Evolutionary conservation across 2,888 invertebrate genomes (phyloP).

Genomic region (Ceratothoa steindachneri): DNA sequence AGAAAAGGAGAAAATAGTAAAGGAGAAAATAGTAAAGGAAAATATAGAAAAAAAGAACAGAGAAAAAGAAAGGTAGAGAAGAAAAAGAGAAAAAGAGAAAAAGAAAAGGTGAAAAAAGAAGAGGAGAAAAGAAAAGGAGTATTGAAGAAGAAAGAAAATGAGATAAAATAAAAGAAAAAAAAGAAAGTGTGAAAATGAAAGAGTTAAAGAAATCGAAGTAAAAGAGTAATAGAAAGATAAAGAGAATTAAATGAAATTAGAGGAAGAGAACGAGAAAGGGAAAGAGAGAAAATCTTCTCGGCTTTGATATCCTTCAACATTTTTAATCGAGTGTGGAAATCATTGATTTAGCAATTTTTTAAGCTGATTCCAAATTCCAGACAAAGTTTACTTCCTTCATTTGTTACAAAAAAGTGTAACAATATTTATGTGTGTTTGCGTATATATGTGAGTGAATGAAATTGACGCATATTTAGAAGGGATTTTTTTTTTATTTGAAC

Average conservation of each 20-base stretch:
- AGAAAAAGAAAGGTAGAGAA: not conserved
- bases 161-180: not conserved
- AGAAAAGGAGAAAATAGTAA: not conserved
- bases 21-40: not conserved
- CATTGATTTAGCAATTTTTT: too few species aligned
- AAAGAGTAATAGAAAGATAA: not conserved
- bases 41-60: not conserved
- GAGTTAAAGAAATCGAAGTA: not conserved
- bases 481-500: too few species aligned
- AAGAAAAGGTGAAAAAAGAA: not conserved
- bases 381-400: too few species aligned
- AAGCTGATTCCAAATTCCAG: too few species aligned
- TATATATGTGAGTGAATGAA: too few species aligned
- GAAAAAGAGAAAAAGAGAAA: not conserved
- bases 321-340: too few species aligned
- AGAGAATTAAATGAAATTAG: not conserved
- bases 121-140: not conserved
- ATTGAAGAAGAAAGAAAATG: not conserved
- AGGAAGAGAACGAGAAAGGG: not conserved
- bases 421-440: too few species aligned
- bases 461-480: too few species aligned
- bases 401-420: too few species aligned
- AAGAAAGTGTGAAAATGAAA: not conserved
- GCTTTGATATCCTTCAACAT: too few species aligned
- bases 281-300: too few species aligned